These are phyloP conservation scores for Neoitamus cyanurus DNA, from an alignment of 2,888 invertebrate genomes.

Conservation along the genomic window DNA sequence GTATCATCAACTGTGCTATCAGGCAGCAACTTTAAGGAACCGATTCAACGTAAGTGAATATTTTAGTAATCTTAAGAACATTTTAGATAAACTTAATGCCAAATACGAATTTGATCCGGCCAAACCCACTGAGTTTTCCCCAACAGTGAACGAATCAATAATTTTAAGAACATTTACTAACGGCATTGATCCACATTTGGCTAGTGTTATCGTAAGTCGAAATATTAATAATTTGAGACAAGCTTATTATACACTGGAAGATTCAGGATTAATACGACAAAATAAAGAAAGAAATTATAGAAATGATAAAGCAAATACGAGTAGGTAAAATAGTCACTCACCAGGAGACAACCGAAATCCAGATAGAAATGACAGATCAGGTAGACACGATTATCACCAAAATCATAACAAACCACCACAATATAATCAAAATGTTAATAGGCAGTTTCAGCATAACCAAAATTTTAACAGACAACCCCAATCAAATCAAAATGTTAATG, in stretches of 20 bases:
- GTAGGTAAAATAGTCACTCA: background rate
- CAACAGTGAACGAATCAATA: conserved; percentile 50
- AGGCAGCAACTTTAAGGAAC: conserved; percentile 44
- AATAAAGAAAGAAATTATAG: conserved; percentile 3
- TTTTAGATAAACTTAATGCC: conserved; percentile 52
- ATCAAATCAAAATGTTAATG: background rate
- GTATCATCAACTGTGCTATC: conserved; percentile 47
- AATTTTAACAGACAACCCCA: background rate
- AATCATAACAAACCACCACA: background rate
- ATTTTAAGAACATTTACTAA: conserved; percentile 52
- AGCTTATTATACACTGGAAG: conserved; percentile 51
- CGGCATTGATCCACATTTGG: conserved; percentile 46
- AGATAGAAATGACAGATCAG: background rate
- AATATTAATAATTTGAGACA: conserved; percentile 49
- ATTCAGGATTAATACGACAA: conserved; percentile 49
- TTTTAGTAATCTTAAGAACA: conserved; percentile 50
- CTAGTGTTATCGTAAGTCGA: conserved; percentile 51
- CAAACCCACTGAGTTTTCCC: conserved; percentile 52
- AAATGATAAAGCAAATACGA: background rate
- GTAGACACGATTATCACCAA: background rate
- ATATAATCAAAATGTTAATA: background rate
- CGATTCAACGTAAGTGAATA: conserved; percentile 52
- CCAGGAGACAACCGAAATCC: background rate
- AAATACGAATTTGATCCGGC: conserved; percentile 50
- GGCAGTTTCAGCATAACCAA: background rate